These are phyloP conservation scores for Thunnus albacares DNA, from an alignment of 2,797 vertebrate species.

Conservation along the genomic window DNA sequence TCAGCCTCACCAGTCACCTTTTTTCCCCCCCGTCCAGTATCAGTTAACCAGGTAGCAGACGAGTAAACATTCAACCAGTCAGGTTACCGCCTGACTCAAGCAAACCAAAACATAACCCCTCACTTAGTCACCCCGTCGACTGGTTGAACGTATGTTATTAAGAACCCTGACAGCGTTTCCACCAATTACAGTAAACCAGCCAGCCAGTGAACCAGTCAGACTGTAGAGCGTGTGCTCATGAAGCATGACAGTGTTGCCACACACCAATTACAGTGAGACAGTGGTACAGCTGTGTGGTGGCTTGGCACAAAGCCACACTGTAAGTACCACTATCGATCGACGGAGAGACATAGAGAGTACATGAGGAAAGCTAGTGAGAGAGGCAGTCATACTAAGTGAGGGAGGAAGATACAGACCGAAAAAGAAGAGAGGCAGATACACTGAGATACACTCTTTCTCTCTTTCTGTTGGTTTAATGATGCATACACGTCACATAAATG, in stretches of 20 bases:
- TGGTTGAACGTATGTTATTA: slow-evolving; percentile 50
- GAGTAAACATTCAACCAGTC: slow-evolving; percentile 5
- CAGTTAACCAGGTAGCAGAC: slow-evolving; percentile 12
- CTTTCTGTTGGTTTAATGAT: slow-evolving; percentile 34
- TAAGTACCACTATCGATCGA: slow-evolving; percentile 80
- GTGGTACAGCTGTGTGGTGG: slow-evolving; percentile 75
- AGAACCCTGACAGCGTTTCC: slow-evolving; percentile 64
- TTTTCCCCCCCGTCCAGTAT: not conserved
- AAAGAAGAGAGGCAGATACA: not conserved
- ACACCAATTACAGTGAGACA: slow-evolving; percentile 80
- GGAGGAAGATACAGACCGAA: slow-evolving; percentile 38
- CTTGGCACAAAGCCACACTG: slow-evolving; percentile 78
- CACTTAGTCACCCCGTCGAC: slow-evolving; percentile 49
- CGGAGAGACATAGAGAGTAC: slow-evolving; percentile 53
- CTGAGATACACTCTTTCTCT: slow-evolving; percentile 12
- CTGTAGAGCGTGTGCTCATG: slow-evolving; percentile 74
- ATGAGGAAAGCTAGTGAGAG: slow-evolving; percentile 37
- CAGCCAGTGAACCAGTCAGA: slow-evolving; percentile 63
- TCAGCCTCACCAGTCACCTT: not conserved
- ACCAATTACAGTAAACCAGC: slow-evolving; percentile 74
- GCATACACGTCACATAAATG: slow-evolving; percentile 24
- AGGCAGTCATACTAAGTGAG: slow-evolving; percentile 41
- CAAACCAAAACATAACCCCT: slow-evolving; percentile 24
- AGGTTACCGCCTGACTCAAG: slow-evolving; percentile 1
- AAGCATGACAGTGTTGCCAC: slow-evolving; percentile 82